Conservation (phyloP, 1,140 invertebrate species). For the Bacillus rossius region DNA sequence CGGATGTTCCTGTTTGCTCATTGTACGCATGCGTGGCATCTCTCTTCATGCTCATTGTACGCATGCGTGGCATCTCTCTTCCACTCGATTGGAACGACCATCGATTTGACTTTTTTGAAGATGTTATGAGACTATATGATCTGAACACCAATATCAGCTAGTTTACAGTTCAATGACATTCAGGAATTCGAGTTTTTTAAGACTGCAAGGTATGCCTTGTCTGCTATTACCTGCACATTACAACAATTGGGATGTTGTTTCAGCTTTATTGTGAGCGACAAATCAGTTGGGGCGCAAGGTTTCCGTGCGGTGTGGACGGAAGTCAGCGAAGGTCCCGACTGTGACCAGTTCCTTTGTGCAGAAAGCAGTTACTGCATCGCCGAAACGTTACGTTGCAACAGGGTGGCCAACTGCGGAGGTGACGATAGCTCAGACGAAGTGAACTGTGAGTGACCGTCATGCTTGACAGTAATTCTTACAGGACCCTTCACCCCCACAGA, state of each 20-base stretch:
- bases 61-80: too few species aligned
- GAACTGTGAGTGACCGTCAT: slow-evolving; percentile 60
- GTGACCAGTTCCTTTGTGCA: slow-evolving; percentile 57
- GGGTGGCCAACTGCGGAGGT: slow-evolving; percentile 72
- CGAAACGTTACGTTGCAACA: slow-evolving; percentile 68
- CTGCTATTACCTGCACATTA: slow-evolving; percentile 25
- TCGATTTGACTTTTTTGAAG: too few species aligned
- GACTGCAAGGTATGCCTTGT: not conserved
- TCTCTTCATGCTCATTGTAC: too few species aligned
- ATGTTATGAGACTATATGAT: too few species aligned
- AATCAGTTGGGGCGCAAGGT: slow-evolving; percentile 73
- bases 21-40: too few species aligned
- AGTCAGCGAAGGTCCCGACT: slow-evolving; percentile 52
- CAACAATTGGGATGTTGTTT: slow-evolving; percentile 24
- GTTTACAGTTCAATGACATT: too few species aligned
- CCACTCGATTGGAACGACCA: too few species aligned
- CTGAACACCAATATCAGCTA: too few species aligned
- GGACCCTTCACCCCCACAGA: not conserved
- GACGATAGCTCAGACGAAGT: slow-evolving; percentile 73
- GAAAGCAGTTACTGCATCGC: slow-evolving; percentile 74
- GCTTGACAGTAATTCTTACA: not conserved
- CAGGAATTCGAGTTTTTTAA: not conserved
- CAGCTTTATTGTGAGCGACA: slow-evolving; percentile 79
- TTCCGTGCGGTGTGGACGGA: slow-evolving; percentile 90
- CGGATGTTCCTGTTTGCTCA: too few species aligned